phyloP scores from a whole-genome alignment of 2,113 vertebrate genomes.

The Vulpes lagopus region DNA sequence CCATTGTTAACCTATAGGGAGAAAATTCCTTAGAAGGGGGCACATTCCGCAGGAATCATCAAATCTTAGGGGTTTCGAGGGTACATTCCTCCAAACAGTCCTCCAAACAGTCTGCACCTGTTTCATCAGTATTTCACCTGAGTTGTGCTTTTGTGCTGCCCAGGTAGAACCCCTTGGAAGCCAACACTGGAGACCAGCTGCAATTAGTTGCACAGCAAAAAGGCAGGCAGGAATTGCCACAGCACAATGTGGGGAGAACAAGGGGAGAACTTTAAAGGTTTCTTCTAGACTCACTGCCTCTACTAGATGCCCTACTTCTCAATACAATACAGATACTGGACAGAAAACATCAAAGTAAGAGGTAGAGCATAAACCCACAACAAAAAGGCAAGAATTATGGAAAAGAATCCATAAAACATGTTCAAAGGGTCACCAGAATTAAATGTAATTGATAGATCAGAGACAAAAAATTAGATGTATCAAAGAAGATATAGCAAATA shows the following conservation, averaged over 20 bases:
- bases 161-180: not conserved
- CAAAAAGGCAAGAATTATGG: not conserved
- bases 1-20: not conserved
- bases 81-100: too few relatives aligned
- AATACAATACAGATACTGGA: not conserved
- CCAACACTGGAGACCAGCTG: not conserved
- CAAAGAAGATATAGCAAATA: not conserved
- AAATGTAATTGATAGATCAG: not conserved
- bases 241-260: not conserved
- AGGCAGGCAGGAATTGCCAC: not conserved
- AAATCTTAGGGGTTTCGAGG: not conserved
- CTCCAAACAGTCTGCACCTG: not conserved
- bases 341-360: not conserved
- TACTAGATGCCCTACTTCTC: not conserved
- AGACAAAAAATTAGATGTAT: not conserved
- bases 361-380: not conserved
- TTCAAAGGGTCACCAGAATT: not conserved
- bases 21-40: not conserved
- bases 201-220: not conserved
- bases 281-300: not conserved
- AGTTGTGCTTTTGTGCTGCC: not conserved
- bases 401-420: not conserved
- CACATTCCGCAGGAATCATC: not conserved
- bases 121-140: not conserved
- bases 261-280: not conserved